Evolutionary conservation across 2,888 invertebrate species (phyloP), one percentile per base, ranked within the genome.

Genomic region (Agonum fuliginosum): DNA sequence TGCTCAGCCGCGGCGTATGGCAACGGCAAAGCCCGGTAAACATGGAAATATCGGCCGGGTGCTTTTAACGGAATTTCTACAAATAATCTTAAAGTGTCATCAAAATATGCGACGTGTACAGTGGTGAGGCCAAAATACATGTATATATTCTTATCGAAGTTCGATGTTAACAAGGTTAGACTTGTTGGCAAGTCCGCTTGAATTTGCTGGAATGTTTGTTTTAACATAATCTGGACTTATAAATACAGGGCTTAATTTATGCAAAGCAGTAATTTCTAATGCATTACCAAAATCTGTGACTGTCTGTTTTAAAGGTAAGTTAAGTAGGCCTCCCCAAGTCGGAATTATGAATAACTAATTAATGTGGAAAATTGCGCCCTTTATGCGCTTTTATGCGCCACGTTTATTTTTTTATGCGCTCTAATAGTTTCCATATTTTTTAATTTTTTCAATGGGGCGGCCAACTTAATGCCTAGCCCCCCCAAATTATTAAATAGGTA

Each of bases 201-300:
- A 10, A 67, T 67, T 10, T 27, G 12, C 5, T 67, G 4, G 17
- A 67, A 34, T 8, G 67, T 19, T 4, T 67, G 8, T 67, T 14
- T 30, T 12, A 67, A 6, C 14, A 20, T 37, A 27, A 5, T 14
- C 1, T n/a, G 67, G 30, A 37, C 34, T 37, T 17, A 67, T 67
- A 37, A 67, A 67, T 10, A 67, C 67, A 2, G 67, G 67, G 10
- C 67, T 67, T 37, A 67, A 67, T 37, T 37, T 67, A 67, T 37
- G 27, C 19, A 67, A 19, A 8, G 67, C 67, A 8, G 67, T 67
- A 30, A 37, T 37, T 14, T 67, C 37, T 37, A 67, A 20, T 8
- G 67, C 67, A 51, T 51, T 17, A 1, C 20, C 51, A 20, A 51
- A 14, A 17, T 51, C 51, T 17, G 5, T 41, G 4, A 41, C 14